Conservation (phyloP, 2,113 vertebrate species). For the Callospermophilus lateralis region DNA sequence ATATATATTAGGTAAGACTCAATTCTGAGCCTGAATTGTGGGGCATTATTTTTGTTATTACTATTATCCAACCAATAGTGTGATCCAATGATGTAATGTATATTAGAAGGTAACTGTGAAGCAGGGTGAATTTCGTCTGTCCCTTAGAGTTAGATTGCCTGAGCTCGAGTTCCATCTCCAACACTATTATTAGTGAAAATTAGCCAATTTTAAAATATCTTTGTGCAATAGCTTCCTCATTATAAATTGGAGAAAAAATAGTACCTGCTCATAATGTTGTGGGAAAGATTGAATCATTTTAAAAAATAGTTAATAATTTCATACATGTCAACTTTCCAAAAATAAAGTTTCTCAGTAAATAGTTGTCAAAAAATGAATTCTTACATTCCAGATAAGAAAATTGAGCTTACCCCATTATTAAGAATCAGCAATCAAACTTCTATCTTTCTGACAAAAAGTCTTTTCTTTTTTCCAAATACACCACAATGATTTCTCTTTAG, state of each 20-base stretch:
- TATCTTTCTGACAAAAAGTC: neutral
- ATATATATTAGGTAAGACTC: neutral
- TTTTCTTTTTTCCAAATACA: neutral
- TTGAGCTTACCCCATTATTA: neutral
- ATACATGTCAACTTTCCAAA: neutral
- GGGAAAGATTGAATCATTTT: neutral
- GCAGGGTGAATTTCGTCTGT: neutral
- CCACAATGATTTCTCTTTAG: neutral
- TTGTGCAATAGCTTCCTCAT: neutral
- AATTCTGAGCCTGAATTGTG: neutral
- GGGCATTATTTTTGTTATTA: neutral
- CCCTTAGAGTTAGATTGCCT: neutral
- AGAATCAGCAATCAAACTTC: neutral
- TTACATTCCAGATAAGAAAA: neutral
- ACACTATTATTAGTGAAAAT: neutral
- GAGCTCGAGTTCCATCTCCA: neutral
- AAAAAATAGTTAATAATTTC: neutral
- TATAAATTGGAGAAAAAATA: neutral
- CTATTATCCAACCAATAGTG: neutral
- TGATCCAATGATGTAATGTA: neutral
- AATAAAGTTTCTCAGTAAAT: neutral
- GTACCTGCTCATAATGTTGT: neutral
- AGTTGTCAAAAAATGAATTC: neutral
- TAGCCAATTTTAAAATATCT: neutral
- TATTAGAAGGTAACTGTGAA: neutral